These are phyloP conservation scores for Platycnemis pennipes DNA, from an alignment of 2,888 invertebrate species.

Conservation along the genomic window DNA sequence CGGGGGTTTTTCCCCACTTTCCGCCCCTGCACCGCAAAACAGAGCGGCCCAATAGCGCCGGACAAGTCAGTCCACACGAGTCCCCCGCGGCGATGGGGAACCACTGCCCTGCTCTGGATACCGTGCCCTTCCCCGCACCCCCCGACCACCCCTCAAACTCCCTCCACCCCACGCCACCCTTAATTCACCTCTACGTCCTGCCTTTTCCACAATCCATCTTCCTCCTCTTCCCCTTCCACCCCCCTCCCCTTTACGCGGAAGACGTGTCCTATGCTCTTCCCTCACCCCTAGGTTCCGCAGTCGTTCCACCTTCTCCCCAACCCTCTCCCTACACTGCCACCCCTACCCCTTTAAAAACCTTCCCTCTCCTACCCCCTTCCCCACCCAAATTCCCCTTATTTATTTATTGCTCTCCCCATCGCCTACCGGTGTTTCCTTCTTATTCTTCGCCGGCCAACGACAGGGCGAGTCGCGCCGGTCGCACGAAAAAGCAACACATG, in stretches of 20 bases:
- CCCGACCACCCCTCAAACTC: background rate
- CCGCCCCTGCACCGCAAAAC: background rate
- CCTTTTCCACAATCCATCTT: constrained; percentile 18
- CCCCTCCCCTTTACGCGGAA: background rate
- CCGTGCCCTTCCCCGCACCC: background rate
- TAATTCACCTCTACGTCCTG: constrained; percentile 4
- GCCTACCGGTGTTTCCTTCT: constrained; percentile 19
- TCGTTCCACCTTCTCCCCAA: too few relatives aligned
- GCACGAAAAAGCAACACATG: constrained; percentile 22
- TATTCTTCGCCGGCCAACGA: constrained; percentile 33
- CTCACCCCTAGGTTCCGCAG: background rate
- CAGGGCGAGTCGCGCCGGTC: constrained; percentile 53
- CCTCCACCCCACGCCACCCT: background rate
- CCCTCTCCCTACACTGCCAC: too few relatives aligned
- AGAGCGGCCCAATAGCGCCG: constrained; percentile 16
- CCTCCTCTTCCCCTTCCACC: background rate
- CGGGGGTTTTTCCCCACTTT: background rate
- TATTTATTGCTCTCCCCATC: constrained; percentile 30
- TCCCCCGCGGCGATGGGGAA: constrained; percentile 33
- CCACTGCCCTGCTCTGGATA: background rate
- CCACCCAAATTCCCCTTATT: constrained; percentile 6
- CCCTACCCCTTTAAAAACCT: too few relatives aligned
- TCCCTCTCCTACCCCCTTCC: background rate
- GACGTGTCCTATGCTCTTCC: background rate
- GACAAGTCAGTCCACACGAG: constrained; percentile 45